These are phyloP conservation scores for Apogon talboti DNA, from an alignment of 2,797 vertebrate genomes.

Conservation along the genomic window DNA sequence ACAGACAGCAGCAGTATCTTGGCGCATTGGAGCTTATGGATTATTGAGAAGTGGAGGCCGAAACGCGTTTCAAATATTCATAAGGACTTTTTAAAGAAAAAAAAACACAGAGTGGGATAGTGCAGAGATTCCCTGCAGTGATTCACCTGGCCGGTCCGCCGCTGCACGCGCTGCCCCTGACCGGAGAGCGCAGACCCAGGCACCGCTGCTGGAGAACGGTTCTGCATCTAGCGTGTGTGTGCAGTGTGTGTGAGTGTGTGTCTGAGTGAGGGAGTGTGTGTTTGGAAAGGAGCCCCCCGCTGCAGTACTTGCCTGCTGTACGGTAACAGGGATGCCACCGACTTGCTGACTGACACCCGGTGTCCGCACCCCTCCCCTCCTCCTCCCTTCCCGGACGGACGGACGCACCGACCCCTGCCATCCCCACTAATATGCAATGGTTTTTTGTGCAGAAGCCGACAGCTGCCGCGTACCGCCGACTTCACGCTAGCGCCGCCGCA, in stretches of 20 bases:
- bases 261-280: slow-evolving; percentile 48
- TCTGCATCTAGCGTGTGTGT: slow-evolving; percentile 49
- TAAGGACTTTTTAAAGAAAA: slow-evolving; percentile 61
- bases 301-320: slow-evolving; percentile 70
- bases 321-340: slow-evolving; percentile 71
- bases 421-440: slow-evolving; percentile 92
- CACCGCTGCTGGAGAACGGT: slow-evolving; percentile 23
- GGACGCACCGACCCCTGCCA: slow-evolving; percentile 67
- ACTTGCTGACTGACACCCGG: slow-evolving; percentile 72
- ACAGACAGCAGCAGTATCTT: slow-evolving; percentile 49
- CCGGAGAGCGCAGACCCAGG: slow-evolving; percentile 16
- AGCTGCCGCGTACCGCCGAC: slow-evolving; percentile 86
- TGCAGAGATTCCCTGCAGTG: slow-evolving; percentile 58
- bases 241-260: slow-evolving; percentile 7
- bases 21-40: slow-evolving; percentile 77
- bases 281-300: slow-evolving; percentile 71
- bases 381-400: slow-evolving; percentile 54
- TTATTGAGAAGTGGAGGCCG: slow-evolving; percentile 76
- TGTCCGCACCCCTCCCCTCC: slow-evolving; percentile 50
- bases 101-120: slow-evolving; percentile 24
- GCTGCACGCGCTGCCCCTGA: slow-evolving; percentile 42
- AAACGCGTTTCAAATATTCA: slow-evolving; percentile 73
- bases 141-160: slow-evolving; percentile 55
- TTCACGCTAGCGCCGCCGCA: slow-evolving; percentile 89
- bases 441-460: slow-evolving; percentile 91